Evolutionary conservation across 2,113 vertebrate genomes (phyloP).

Genomic region (Oenanthe oenanthe): DNA sequence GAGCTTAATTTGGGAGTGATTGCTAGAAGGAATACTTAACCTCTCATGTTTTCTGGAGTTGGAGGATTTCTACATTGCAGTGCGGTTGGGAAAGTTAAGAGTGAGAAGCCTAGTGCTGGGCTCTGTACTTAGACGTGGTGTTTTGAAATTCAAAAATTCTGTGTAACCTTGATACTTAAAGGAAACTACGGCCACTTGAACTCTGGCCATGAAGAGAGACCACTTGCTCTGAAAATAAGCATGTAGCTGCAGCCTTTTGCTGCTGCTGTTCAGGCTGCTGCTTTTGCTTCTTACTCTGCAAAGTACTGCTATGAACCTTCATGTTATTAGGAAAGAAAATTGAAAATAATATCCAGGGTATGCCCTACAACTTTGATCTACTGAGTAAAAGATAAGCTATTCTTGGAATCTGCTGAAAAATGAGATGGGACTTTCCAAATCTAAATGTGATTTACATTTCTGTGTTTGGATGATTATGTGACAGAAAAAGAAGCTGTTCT

Average conservation of each 20-base stretch:
- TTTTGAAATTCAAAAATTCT: background rate
- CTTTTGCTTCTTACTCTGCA: background rate
- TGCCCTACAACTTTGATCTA: background rate
- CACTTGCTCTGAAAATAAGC: background rate
- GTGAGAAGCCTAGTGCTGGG: background rate
- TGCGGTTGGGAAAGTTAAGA: background rate
- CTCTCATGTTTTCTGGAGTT: background rate
- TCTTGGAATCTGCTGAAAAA: background rate
- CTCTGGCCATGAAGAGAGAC: background rate
- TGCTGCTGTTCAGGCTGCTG: background rate
- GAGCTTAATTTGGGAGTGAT: background rate
- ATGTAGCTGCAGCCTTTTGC: background rate
- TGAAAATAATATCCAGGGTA: background rate
- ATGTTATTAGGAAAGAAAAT: background rate
- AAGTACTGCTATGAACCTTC: background rate
- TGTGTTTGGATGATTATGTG: background rate
- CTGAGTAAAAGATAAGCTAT: background rate
- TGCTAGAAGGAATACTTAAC: background rate
- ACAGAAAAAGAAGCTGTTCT: background rate
- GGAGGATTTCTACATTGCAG: background rate
- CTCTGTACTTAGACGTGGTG: background rate
- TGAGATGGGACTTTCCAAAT: background rate
- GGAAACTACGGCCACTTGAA: background rate
- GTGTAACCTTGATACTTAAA: background rate
- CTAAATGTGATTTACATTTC: background rate